These are phyloP conservation scores for Artibeus lituratus DNA, from an alignment of 2,797 vertebrate genomes.

Conservation along the genomic window DNA sequence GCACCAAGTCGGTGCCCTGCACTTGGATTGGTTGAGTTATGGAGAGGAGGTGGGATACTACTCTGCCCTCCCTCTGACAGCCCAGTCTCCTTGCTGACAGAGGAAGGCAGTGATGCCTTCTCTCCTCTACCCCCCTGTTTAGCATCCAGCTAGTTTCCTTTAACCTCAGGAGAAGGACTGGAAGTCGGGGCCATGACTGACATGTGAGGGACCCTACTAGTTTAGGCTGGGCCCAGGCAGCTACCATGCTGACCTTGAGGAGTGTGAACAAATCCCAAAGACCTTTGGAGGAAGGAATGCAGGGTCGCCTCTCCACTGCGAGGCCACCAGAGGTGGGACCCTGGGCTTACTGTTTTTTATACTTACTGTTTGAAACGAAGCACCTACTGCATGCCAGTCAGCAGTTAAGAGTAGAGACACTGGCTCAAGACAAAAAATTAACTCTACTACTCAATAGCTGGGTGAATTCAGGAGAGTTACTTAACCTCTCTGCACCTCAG, in stretches of 20 bases:
- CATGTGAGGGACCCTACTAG: not conserved
- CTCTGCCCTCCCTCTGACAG: not conserved
- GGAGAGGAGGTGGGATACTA: not conserved
- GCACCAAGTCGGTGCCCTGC: fast-evolving
- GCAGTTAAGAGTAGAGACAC: not conserved
- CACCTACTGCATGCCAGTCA: fast-evolving
- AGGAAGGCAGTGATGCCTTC: not conserved
- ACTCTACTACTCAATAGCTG: not conserved
- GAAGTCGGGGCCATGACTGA: no score
- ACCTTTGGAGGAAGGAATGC: not conserved
- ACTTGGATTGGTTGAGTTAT: not conserved
- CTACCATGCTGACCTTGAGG: not conserved
- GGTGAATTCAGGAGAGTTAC: not conserved
- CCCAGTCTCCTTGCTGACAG: not conserved
- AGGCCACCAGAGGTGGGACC: not conserved
- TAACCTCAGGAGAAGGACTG: not conserved
- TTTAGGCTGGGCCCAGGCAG: not conserved
- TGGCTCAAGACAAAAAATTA: not conserved
- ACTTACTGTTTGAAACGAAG: not conserved
- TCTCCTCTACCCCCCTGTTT: not conserved
- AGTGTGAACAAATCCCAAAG: not conserved
- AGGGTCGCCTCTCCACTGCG: not conserved
- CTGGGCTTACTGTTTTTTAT: fast-evolving
- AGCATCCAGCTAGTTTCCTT: not conserved
- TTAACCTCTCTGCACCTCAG: not conserved